phyloP scores from a whole-genome alignment of 2,888 invertebrate genomes.

The Aplocera efformata region DNA sequence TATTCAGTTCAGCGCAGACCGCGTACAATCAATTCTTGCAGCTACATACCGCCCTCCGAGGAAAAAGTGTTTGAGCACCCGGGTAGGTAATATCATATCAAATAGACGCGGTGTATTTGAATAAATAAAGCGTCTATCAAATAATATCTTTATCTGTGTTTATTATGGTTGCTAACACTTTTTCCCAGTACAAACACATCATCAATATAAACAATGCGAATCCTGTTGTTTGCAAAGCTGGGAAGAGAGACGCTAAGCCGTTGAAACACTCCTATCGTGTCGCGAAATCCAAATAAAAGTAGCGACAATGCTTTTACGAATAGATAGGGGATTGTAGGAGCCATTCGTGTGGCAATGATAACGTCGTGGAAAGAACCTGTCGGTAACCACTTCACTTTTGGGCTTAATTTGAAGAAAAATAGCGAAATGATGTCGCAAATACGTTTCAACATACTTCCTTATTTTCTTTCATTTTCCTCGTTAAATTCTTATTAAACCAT shows the following conservation, averaged over 20 bases:
- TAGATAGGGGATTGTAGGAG: conserved; percentile 23
- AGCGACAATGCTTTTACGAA: conserved; percentile 33
- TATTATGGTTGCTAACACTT: conserved; percentile 28
- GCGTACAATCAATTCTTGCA: conserved; percentile 76
- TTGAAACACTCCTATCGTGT: conserved; percentile 41
- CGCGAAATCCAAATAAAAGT: conserved; percentile 35
- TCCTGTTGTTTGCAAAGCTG: conserved; percentile 37
- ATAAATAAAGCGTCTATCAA: conserved; percentile 53
- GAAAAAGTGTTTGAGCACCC: conserved; percentile 69
- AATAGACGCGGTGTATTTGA: conserved; percentile 58
- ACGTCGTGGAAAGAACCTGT: conserved; percentile 28
- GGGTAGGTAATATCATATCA: conserved; percentile 69
- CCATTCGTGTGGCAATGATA: conserved; percentile 34
- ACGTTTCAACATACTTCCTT: conserved; percentile 8
- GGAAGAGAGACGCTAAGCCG: conserved; percentile 35
- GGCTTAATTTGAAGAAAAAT: background rate
- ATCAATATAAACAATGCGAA: conserved; percentile 36
- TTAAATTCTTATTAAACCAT: conserved; percentile 12
- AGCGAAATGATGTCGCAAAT: conserved; percentile 4
- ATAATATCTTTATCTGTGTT: conserved; percentile 31
- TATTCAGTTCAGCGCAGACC: conserved; percentile 74
- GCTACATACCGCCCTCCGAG: conserved; percentile 47
- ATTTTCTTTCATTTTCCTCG: conserved; percentile 7
- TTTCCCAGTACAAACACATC: conserved; percentile 36
- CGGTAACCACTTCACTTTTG: background rate